These are phyloP conservation scores for Nymphalis urticae DNA, from an alignment of 2,888 invertebrate species.

Conservation along the genomic window DNA sequence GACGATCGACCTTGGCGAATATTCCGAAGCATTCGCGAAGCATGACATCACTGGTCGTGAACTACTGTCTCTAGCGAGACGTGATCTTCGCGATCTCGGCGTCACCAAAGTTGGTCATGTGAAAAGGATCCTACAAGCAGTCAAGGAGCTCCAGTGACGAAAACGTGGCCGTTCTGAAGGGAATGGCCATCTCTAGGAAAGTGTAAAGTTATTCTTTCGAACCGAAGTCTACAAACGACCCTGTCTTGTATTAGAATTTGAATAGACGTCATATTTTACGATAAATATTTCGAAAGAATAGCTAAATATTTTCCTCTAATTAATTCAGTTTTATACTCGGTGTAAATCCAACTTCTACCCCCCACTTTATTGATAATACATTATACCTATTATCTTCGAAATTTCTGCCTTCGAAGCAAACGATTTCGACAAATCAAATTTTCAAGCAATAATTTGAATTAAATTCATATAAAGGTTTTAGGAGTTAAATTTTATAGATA, in stretches of 20 bases:
- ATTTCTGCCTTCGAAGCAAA: not conserved
- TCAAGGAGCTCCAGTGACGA: constrained; percentile 87
- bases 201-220: constrained; percentile 21
- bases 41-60: constrained; percentile 97
- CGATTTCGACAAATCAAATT: constrained; percentile 7
- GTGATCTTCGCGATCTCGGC: constrained; percentile 94
- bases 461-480: constrained; percentile 2
- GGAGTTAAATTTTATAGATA: constrained; percentile 1
- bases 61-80: constrained; percentile 90
- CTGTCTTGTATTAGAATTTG: not conserved
- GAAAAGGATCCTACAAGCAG: constrained; percentile 95
- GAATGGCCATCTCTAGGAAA: constrained; percentile 61
- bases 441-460: constrained; percentile 4
- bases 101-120: constrained; percentile 97
- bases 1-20: constrained; percentile 92
- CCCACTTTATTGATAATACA: not conserved
- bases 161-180: constrained; percentile 76
- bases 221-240: not conserved
- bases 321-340: not conserved
- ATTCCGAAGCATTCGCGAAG: constrained; percentile 92
- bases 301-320: not conserved
- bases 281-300: constrained; percentile 6
- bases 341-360: not conserved
- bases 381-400: not conserved
- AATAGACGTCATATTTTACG: not conserved